These are phyloP conservation scores for Puffinus mauretanicus DNA, from an alignment of 2,113 vertebrate species.

Conservation along the genomic window DNA sequence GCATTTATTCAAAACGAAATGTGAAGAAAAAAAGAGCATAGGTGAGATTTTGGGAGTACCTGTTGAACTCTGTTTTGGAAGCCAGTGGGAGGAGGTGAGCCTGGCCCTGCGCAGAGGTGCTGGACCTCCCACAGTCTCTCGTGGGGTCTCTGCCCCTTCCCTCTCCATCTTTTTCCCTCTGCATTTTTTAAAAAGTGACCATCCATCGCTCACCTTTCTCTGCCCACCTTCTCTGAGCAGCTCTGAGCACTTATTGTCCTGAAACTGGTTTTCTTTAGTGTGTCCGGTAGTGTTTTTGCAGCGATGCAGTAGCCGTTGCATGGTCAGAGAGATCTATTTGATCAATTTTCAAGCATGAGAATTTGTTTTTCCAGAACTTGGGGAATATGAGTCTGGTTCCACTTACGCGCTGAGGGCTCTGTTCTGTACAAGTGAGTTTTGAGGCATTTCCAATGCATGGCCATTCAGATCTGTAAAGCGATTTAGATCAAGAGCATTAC, in stretches of 20 bases:
- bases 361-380: neutral
- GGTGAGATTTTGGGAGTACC: neutral
- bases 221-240: neutral
- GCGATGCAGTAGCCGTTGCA: neutral
- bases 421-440: neutral
- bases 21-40: neutral
- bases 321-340: neutral
- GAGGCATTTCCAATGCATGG: neutral
- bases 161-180: neutral
- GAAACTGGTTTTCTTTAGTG: neutral
- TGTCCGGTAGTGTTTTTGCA: neutral
- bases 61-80: neutral
- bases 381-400: neutral
- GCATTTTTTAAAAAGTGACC: neutral
- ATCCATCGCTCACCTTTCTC: neutral
- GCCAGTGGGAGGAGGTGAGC: neutral
- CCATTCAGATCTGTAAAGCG: neutral
- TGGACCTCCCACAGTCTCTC: neutral
- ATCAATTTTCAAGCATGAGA: neutral
- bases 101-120: neutral
- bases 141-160: neutral
- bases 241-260: neutral
- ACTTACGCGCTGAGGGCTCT: neutral
- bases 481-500: neutral
- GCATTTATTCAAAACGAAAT: neutral